Evolutionary conservation across 2,113 vertebrate species (phyloP), one percentile per base, ranked within the genome.

Genomic region (Gnathonemus echidnorhynchus): DNA sequence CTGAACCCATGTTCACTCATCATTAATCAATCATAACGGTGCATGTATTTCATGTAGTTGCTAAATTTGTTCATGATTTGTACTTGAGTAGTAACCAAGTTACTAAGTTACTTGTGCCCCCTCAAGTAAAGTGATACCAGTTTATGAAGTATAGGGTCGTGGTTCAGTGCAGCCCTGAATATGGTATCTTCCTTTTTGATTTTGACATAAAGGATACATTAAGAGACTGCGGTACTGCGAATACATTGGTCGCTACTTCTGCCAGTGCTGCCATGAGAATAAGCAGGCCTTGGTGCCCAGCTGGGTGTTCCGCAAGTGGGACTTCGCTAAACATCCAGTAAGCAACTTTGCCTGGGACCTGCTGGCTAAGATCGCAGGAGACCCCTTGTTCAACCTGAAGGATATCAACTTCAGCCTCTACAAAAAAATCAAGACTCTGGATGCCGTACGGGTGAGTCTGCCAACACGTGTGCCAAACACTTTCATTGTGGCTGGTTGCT

Each of bases 301-400:
- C 89, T 96, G 97, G 42, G 96, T 99, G 49, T 94, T 99, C 86
- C 96, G 97, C 89, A 98, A 98, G 94, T 99, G 98, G 98, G 98
- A 99, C 95, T 99, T 99, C 94, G 96, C 97, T 95, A 99, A 98
- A 90, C 99, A 99, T 93, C 97, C 95, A 0, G 95, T 99, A 93
- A 99, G 98, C 97, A 99, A 99, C 92, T 99, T 99, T 92, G 97
- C 98, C 91, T 96, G 98, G 89, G 98, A 99, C 90, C 94, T 99
- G 93, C 95, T 99, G 84, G 94, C 95, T 91, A 99, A 99, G 95
- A 99, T 99, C 50, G 96, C 98, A 89, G 98, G 96, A 0, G 98
- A 99, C 88, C 98, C 98, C 0, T 97, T 99, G 89, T 99, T 99
- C 95, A 98, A 99, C 0, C 95, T 97, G 89, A 96, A 95, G 48